Evolutionary conservation across 2,888 invertebrate genomes (phyloP), one percentile per base, ranked within the genome.

Genomic region (Aporophyla nigra): DNA sequence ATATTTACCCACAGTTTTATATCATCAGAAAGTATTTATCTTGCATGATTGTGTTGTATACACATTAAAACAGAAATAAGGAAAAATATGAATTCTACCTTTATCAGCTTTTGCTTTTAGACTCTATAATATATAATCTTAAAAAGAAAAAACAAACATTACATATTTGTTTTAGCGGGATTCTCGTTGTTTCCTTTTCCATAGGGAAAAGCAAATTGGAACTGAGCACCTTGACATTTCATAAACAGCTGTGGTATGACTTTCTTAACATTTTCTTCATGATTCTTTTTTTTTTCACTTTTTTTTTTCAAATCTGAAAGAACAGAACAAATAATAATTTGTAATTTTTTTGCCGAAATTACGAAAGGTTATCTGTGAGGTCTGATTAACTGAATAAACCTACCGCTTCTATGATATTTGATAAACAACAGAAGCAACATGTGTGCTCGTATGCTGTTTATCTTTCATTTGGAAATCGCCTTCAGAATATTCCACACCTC

Each of bases 221-320:
- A 54, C 9, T 27, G 24, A 76, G 46, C 40, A 61, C 53, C 19
- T 51, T 77, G 76, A 54, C 24, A 68, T 78, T 76, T 40, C 14
- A 56, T 12, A 51, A 49, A 19, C 5, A 40, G 12, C 24, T 49
- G 24, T 33, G 4, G 27, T 72, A 61, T 27, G 21, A 21, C 5
- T 54, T 56, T 56, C 46, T 12, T n/a, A n/a, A n/a, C n/a, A n/a
- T n/a, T n/a, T n/a, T n/a, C n/a, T n/a, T n/a, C n/a, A n/a, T n/a
- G n/a, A n/a, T n/a, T n/a, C n/a, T n/a, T n/a, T n/a, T n/a, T n/a
- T n/a, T n/a, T n/a, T n/a, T n/a, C n/a, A n/a, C n/a, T n/a, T n/a
- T n/a, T n/a, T n/a, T n/a, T n/a, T n/a, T n/a, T n/a, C 14, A 9
- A 14, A 14, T 21, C 7, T 12, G 10, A 12, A 24, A 46, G 46